Evolutionary conservation across 1,140 invertebrate species (phyloP), one percentile per base, ranked within the genome.

Genomic region (Steinernema feltiae): DNA sequence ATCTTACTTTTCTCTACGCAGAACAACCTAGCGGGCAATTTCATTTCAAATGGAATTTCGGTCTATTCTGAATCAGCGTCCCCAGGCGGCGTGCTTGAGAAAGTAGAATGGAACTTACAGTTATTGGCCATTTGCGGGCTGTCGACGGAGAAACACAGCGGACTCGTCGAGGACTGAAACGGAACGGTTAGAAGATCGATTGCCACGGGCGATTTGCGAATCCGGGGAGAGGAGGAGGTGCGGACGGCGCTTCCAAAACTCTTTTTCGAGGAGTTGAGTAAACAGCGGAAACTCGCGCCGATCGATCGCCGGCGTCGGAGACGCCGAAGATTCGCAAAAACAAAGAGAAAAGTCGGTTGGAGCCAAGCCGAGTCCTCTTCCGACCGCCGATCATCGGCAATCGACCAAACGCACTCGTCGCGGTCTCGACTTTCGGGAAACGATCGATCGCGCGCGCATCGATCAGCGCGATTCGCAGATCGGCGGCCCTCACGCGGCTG

Each of bases 151-250:
- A 63, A 63, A 21, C 53, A 63, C 53, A 63, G 53, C 53, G 53
- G 53, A 21, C 53, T 63, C 53, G 53, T 63, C 12, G 53, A 63
- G 53, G 53, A 63, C 53, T 63, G 53, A 63, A 63, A 63, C 53
- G 53, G 24, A 21, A 27, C 35, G 35, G 24, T 63, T 63, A 27
- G 24, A 63, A 63, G 7, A 12, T 63, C 24, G 53, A 27, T 3
- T 7, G 53, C 15, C 7, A 63, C 24, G 53, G 53, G 53, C 7
- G 53, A 63, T 63, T 63, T 27, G 24, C 24, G 53, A 21, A 3
- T 27, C 53, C 7, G 24, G 24, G 12, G 24, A 63, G 15, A 21
- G 15, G 24, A 27, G 53, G 24, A 12, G 53, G 24, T 12, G 53
- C 2, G 24, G 15, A 3, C 12, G 53, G 53, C 15, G 35, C 7